These are phyloP conservation scores for Argynnis bischoffii DNA, from an alignment of 2,888 invertebrate genomes.

Conservation along the genomic window DNA sequence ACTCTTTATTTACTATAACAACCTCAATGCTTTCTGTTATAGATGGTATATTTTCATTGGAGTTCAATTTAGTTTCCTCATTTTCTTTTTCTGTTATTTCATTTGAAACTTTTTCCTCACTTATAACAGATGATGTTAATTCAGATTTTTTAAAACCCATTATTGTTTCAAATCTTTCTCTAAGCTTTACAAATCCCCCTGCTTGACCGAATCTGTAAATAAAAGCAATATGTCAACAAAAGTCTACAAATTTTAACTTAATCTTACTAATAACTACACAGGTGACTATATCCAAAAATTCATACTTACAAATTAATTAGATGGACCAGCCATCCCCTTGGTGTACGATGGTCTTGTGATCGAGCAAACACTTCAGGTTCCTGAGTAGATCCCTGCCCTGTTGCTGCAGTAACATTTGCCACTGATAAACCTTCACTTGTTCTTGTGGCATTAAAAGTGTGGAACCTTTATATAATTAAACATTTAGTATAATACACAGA, in stretches of 20 bases:
- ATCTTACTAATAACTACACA: not conserved
- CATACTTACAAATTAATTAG: slow-evolving; percentile 89
- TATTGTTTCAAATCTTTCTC: slow-evolving; percentile 91
- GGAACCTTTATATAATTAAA: slow-evolving; percentile 84
- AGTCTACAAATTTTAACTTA: not conserved
- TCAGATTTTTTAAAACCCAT: slow-evolving; percentile 81
- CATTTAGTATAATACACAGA: not conserved
- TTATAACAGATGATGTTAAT: slow-evolving; percentile 64
- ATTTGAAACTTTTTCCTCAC: slow-evolving; percentile 69
- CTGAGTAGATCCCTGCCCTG: slow-evolving; percentile 74
- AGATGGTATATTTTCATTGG: slow-evolving; percentile 53
- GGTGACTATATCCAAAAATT: not conserved
- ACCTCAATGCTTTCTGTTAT: slow-evolving; percentile 54
- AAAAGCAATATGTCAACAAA: not conserved
- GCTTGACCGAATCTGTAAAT: slow-evolving; percentile 89
- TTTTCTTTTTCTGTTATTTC: slow-evolving; percentile 70
- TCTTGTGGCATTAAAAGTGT: slow-evolving; percentile 91
- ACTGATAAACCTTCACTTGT: slow-evolving; percentile 85
- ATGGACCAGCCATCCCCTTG: slow-evolving; percentile 98
- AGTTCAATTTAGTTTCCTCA: slow-evolving; percentile 61
- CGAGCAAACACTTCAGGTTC: slow-evolving; percentile 84
- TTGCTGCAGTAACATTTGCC: slow-evolving; percentile 63
- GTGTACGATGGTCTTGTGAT: slow-evolving; percentile 90
- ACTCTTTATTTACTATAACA: slow-evolving; percentile 24
- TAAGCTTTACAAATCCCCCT: slow-evolving; percentile 93